A percentile compares a stretch with the other conserved stretches of the same genome.
Evolutionary conservation across 1,140 invertebrate species (phyloP).

Genomic region (Cyrtorhinus lividipennis): DNA sequence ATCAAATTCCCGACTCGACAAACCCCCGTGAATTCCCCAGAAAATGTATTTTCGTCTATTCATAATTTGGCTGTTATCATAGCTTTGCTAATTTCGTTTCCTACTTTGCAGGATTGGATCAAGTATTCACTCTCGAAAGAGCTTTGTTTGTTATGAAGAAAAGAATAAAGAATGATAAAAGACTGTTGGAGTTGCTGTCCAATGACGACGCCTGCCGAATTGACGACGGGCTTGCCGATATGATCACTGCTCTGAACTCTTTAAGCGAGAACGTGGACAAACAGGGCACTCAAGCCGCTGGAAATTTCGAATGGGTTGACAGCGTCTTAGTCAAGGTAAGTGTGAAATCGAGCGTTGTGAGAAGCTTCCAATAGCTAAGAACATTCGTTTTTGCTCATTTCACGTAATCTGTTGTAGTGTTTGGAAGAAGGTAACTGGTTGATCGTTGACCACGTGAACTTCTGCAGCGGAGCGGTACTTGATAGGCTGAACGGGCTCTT

Average conservation of each 20-base stretch:
- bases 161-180: background rate
- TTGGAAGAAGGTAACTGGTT: constrained; percentile 77
- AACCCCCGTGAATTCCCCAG: no score
- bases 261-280: constrained; percentile 10
- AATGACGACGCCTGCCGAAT: background rate
- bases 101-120: background rate
- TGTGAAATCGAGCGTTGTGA: no score
- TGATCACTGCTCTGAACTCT: background rate
- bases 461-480: constrained; percentile 89
- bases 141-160: background rate
- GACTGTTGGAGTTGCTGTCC: background rate
- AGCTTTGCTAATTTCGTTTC: no score
- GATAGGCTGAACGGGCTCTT: constrained; percentile 91
- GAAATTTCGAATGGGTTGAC: constrained; percentile 96
- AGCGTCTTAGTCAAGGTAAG: constrained; percentile 72
- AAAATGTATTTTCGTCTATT: no score
- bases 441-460: constrained; percentile 91
- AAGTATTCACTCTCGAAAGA: background rate
- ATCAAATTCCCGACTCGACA: no score
- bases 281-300: constrained; percentile 31
- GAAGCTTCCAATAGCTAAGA: no score
- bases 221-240: background rate
- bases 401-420: no score
- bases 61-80: no score
- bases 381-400: no score